phyloP scores from a whole-genome alignment of 2,888 invertebrate genomes.

The Nowickia ferox region DNA sequence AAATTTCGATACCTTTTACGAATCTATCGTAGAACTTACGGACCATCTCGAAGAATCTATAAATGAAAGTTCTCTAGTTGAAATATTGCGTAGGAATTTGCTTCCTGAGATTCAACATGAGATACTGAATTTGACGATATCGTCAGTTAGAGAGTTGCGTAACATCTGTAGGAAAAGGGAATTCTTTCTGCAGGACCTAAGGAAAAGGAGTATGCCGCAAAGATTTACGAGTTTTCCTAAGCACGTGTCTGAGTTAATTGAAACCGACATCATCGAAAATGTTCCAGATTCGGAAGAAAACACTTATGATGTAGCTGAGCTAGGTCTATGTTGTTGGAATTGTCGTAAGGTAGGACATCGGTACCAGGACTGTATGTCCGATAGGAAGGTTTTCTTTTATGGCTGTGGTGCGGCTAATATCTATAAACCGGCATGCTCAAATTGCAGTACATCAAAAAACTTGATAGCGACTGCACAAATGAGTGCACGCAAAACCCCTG shows the following conservation, averaged over 20 bases:
- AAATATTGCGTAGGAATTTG: neutral
- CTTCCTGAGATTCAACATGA: slow-evolving; percentile 20
- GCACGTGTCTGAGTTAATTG: neutral
- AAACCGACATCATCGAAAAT: neutral
- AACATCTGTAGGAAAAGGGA: neutral
- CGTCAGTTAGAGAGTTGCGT: neutral
- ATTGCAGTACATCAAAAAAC: slow-evolving; percentile 1
- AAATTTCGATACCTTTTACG: too few relatives aligned
- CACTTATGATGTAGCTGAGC: neutral
- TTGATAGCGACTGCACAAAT: too few relatives aligned
- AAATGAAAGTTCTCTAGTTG: neutral
- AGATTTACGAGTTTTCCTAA: neutral
- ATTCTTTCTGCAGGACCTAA: neutral
- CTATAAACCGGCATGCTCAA: neutral
- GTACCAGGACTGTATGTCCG: neutral
- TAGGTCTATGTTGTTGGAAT: neutral
- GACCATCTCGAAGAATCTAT: slow-evolving; percentile 13
- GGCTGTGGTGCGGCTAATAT: neutral
- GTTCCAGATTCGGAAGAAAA: neutral
- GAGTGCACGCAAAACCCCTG: neutral
- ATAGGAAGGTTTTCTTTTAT: neutral
- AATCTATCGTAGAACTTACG: neutral
- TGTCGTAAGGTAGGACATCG: neutral
- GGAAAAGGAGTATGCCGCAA: too few relatives aligned
- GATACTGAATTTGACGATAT: neutral